phyloP scores from a whole-genome alignment of 2,888 invertebrate genomes.

The Hartigia nigra region DNA sequence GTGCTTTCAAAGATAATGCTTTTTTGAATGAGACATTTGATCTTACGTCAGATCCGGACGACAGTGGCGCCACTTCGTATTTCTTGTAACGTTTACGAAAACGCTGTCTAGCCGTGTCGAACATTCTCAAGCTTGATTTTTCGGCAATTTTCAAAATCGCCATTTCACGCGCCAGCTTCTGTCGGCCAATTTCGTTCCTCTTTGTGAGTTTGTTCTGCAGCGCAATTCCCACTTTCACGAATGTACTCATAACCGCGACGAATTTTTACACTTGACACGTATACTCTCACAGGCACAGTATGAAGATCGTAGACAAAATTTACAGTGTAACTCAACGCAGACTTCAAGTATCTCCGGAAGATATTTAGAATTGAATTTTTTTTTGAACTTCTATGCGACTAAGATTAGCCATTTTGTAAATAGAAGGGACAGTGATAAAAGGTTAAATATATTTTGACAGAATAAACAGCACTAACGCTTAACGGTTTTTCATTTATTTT shows the following conservation, averaged over 20 bases:
- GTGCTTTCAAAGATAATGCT: too few relatives aligned
- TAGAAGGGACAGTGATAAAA: background rate
- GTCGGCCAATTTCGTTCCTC: conserved; percentile 36
- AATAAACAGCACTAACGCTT: background rate
- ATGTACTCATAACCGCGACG: conserved; percentile 1
- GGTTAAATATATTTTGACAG: background rate
- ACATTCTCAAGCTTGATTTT: conserved; percentile 39
- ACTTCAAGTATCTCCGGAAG: background rate
- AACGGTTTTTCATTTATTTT: background rate
- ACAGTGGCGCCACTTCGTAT: conserved; percentile 9
- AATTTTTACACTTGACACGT: background rate
- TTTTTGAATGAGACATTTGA: background rate
- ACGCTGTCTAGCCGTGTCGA: conserved; percentile 40
- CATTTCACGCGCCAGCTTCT: conserved; percentile 38
- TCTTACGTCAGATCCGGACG: conserved; percentile 21
- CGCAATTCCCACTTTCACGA: conserved; percentile 21
- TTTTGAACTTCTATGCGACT: background rate
- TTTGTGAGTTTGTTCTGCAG: conserved; percentile 31
- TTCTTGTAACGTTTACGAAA: conserved; percentile 41
- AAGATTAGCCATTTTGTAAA: background rate
- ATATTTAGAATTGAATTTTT: background rate
- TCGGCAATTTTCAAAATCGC: conserved; percentile 36
- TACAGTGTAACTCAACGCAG: background rate
- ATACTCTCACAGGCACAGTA: background rate
- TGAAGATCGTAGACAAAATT: background rate